Conservation (phyloP, 2,113 vertebrate species). For the Hyla sarda region DNA sequence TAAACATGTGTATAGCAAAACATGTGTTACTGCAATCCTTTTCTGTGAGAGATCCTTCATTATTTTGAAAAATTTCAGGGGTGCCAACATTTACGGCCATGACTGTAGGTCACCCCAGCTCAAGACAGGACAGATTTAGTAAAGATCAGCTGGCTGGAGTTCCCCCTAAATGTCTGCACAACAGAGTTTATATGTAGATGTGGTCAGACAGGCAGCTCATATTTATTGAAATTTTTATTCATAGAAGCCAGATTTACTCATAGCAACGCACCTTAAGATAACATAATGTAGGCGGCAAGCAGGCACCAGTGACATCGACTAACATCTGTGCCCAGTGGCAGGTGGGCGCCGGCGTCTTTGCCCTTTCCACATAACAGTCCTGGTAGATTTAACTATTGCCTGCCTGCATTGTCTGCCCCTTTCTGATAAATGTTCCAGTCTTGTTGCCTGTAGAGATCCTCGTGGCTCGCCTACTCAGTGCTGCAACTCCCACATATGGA, state of each 20-base stretch:
- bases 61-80: no score
- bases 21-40: no score
- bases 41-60: no score
- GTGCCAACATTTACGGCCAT: no score
- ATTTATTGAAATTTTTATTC: background rate
- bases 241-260: background rate
- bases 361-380: background rate
- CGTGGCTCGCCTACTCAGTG: background rate
- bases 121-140: no score
- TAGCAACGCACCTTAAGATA: background rate
- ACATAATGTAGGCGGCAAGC: background rate
- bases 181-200: background rate
- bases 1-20: no score
- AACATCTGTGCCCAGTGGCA: background rate
- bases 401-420: background rate
- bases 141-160: background rate
- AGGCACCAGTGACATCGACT: no score
- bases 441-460: background rate
- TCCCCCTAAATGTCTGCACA: background rate
- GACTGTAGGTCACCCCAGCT: no score
- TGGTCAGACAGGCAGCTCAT: background rate
- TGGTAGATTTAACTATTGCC: background rate
- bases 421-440: background rate
- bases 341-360: background rate
- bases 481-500: conserved; percentile 7